Base-by-base conservation (phyloP, 2,113 vertebrate species). In the Thamnophis sirtalis region DNA sequence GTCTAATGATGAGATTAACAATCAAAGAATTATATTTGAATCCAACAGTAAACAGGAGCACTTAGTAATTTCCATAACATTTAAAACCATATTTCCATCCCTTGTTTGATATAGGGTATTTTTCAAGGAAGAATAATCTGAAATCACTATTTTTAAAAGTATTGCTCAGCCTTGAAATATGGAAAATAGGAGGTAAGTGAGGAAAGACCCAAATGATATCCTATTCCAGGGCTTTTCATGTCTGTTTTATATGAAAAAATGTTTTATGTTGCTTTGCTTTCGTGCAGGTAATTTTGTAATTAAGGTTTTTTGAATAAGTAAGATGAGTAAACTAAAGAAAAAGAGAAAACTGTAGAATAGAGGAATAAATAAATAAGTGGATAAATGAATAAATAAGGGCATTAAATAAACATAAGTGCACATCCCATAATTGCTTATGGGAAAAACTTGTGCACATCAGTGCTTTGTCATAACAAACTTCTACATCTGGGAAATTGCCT, bases 21-120 rank as follows among this genome's bases (percentile, higher is more conserved):
- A 96, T 89, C 80, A 48, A 53, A 93, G 88, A 94, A 93, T 28
- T 15, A 51, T 80, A 89, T 92, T 43, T 93, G 85, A 94, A 95
- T 90, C 51, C 1, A 92, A 63, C 91, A 90, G 86, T 90, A 96
- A 95, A 33, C 80, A 94, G 3, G 5, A 92, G 86, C 1, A 73
- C 0, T 93, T 55, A 95, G 91, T 88, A 26, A 50, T 91, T 85
- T 89, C n/a, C 13, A 9, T 56, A 49, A 87, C 7, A 11, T 11
- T 85, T 85, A 28, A 24, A 84, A 55, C 53, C 33, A 85, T 58
- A 58, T 56, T 90, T 56, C 73, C 26, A 51, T 53, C 55, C 33
- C 15, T 80, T 87, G 90, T 92, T n/a, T 73, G 33, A 89, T 48
- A 48, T 91, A 94, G 84, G 24, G 19, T 0, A 56, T 10, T 91